Base-by-base conservation (phyloP, 2,113 vertebrate genomes). In the Platysternon megacephalum region DNA sequence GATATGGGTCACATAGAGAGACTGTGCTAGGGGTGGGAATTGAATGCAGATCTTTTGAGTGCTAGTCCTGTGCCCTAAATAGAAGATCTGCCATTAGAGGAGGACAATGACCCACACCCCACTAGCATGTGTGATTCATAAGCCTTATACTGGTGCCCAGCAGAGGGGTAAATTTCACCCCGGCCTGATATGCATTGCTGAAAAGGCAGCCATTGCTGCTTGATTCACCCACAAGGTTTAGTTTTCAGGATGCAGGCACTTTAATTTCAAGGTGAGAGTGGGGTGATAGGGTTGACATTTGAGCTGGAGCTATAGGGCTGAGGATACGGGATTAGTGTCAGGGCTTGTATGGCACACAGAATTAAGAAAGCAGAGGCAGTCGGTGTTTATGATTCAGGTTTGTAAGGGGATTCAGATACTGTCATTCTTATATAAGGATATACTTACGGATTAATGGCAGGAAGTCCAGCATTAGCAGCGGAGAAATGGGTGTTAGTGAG, bases 361-460 rank as follows among this genome's bases (percentile, higher is more conserved):
- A 95, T 98, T 97, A 93, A 95, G 90, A 85, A 98, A 97, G 97
- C 95, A 94, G 94, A 94, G 88, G 86, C 93, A 94, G 94, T 94
- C 93, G 96, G 78, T 97, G 95, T 97, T 98, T 95, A 78, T 95
- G 95, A 91, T 91, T 74, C 29, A 2, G 91, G 92, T 93, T 95
- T 97, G 95, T 96, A 96, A 94, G 95, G 94, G 21, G 93, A 96
- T 97, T 96, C 96, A 96, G 95, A 94, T 96, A 91, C 92, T 97
- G 96, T 96, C 97, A 96, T 97, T 95, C 93, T 97, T 96, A 85
- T 98, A 97, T 96, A 96, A 97, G 95, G 93, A 94, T 96, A 95
- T 95, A 95, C 94, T 97, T 97, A 96, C 84, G 94, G 95, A 97
- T 98, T 98, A 98, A 93, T 89, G 96, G 95, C 95, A 97, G 95